Base-by-base conservation (phyloP, 92 coral and sea anemone species). In the Plumapathes pennacea region DNA sequence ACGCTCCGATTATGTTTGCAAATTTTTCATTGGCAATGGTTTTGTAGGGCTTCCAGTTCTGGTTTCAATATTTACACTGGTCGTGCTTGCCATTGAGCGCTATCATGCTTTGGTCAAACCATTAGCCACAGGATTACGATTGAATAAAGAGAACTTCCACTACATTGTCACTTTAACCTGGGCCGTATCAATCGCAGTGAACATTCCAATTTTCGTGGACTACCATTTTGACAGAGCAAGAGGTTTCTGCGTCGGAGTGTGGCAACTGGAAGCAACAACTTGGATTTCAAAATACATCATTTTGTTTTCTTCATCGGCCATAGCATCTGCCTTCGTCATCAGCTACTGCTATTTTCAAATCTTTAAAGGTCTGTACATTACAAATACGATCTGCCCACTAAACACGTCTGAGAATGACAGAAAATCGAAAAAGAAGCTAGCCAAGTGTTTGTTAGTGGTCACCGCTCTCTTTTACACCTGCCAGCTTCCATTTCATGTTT, bases 61-160 rank as follows among this genome's bases (percentile, higher is more conserved):
- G 9, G 89, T 77, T 25, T 76, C 95, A 17, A 56, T 73, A 8
- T 67, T 76, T 67, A 81, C 95, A 15, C 57, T 86, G 7, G 72
- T 89, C 3, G 32, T 76, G n/a, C 60, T 86, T 0, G 74, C 95
- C 0, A 44, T 86, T n/a, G 89, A 86, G 56, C 68, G 95, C 25
- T 82, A 81, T 71, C 67, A 80, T 33, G 95, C 85, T 13, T 49
- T 86, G 29, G 33, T 86, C 10, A 76, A 72, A 50, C 89, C 89
- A 11, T 31, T 86, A 26, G 66, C 56, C 21, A 31, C 37, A n/a
- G 48, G 50, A 5, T 51, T 74, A 25, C 64, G 89, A 9, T 67
- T 86, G 13, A 85, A 75, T 10, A 30, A 40, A 13, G 83, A 65
- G 4, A 86, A 46, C n/a, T 69, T 86, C 3, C 54, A 54, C 18